A percentile compares a stretch with the other conserved stretches of the same genome.
phyloP scores from a whole-genome alignment of 2,113 vertebrate genomes.

The Pitta sordida region DNA sequence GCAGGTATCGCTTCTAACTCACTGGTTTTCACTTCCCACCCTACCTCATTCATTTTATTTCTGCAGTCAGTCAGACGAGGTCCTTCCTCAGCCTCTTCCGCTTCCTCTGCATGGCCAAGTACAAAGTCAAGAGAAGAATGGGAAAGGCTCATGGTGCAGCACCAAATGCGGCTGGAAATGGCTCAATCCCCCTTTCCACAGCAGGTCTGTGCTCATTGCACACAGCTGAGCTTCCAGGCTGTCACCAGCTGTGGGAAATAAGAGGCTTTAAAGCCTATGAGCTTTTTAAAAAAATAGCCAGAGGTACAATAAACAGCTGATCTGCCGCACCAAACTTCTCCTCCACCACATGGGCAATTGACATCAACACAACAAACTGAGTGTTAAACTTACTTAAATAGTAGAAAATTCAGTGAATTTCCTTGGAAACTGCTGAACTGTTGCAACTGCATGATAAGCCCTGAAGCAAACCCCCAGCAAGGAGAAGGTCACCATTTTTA shows the following conservation, averaged over 20 bases:
- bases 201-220: background rate
- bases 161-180: background rate
- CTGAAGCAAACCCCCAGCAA: background rate
- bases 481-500: background rate
- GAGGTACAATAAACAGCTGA: background rate
- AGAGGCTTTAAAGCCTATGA: background rate
- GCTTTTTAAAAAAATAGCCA: background rate
- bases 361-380: background rate
- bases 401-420: background rate
- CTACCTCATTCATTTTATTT: background rate
- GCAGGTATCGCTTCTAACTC: background rate
- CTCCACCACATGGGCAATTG: rapidly evolving
- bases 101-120: background rate
- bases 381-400: background rate
- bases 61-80: background rate
- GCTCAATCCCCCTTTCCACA: background rate
- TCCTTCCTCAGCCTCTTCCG: background rate
- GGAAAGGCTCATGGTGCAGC: rapidly evolving
- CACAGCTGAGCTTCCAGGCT: background rate
- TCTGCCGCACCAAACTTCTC: background rate
- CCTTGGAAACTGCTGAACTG: background rate
- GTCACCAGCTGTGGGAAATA: background rate
- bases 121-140: too few species aligned
- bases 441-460: background rate
- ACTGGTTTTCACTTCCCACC: background rate